Percentiles rank a stretch among this genome's conserved stretches.
Conservation (phyloP, 2,888 invertebrate species). For the Azorinus chamasolen region DNA sequence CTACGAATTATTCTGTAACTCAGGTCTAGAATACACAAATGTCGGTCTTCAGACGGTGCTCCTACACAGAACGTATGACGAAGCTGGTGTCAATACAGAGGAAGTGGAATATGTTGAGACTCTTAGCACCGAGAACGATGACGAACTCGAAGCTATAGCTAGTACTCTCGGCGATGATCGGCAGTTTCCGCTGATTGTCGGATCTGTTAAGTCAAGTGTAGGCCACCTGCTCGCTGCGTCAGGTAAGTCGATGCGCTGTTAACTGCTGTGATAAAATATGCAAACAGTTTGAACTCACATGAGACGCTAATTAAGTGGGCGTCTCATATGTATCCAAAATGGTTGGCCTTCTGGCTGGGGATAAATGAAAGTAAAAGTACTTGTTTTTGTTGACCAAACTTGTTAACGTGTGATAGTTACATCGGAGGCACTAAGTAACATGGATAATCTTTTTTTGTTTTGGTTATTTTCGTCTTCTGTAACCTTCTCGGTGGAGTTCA, state of each 20-base stretch:
- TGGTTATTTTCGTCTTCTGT: too few species aligned
- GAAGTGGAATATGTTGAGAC: conserved; percentile 97
- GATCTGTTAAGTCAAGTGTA: conserved; percentile 99
- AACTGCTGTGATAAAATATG: too few species aligned
- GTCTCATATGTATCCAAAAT: too few species aligned
- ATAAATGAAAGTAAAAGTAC: too few species aligned
- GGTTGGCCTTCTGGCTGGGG: too few species aligned
- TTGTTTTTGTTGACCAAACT: too few species aligned
- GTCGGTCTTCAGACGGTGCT: conserved; percentile 90
- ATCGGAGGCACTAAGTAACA: too few species aligned
- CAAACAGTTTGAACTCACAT: too few species aligned
- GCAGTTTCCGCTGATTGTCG: conserved; percentile 92
- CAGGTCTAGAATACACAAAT: conserved; percentile 82
- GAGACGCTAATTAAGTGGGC: too few species aligned
- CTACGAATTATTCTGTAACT: neutral
- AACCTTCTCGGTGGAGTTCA: too few species aligned
- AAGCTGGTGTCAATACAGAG: conserved; percentile 92
- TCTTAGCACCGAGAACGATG: conserved; percentile 99
- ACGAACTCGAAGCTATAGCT: conserved; percentile 97
- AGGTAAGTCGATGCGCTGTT: conserved; percentile 83
- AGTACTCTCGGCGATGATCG: conserved; percentile 87
- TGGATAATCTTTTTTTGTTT: too few species aligned
- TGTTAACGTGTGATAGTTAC: too few species aligned
- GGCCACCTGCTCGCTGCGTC: conserved; percentile 96
- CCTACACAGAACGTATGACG: conserved; percentile 92